These are phyloP conservation scores for Megastigmus dorsalis DNA, from an alignment of 2,888 invertebrate species.

Conservation along the genomic window DNA sequence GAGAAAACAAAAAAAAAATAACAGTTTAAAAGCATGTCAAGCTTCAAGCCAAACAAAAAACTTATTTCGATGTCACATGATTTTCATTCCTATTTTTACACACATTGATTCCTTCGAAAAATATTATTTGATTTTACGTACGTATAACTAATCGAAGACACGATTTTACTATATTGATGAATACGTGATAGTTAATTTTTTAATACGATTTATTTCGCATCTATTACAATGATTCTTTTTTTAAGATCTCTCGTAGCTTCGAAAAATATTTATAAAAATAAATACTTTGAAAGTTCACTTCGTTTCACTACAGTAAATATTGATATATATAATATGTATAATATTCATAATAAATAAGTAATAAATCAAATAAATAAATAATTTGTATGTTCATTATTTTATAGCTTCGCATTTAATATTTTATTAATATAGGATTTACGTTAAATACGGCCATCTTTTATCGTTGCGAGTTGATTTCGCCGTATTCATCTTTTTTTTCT, in stretches of 20 bases:
- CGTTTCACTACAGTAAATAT: conserved; percentile 65
- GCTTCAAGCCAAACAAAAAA: conserved; percentile 68
- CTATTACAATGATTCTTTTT: conserved; percentile 44
- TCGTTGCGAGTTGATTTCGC: conserved; percentile 58
- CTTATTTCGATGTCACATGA: conserved; percentile 15
- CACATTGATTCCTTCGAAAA: conserved; percentile 24
- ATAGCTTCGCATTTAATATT: conserved; percentile 59
- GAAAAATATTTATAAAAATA: conserved; percentile 74
- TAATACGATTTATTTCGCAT: conserved; percentile 40
- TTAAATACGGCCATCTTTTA: conserved; percentile 52
- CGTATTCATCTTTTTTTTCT: conserved; percentile 54
- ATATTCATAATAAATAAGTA: conserved; percentile 72
- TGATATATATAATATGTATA: conserved; percentile 60
- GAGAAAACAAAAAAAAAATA: conserved; percentile 25
- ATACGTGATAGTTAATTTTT: conserved; percentile 22
- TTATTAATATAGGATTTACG: conserved; percentile 47
- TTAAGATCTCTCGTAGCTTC: conserved; percentile 58
- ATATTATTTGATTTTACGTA: conserved; percentile 37
- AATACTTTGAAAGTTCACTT: conserved; percentile 71
- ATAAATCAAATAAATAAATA: conserved; percentile 74
- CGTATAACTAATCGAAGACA: conserved; percentile 39
- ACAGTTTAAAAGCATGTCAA: conserved; percentile 65
- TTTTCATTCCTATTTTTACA: conserved; percentile 1
- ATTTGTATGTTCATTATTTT: conserved; percentile 70
- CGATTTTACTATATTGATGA: conserved; percentile 37